Base-by-base conservation (phyloP, 2,113 vertebrate genomes). In the Heliornis fulica region DNA sequence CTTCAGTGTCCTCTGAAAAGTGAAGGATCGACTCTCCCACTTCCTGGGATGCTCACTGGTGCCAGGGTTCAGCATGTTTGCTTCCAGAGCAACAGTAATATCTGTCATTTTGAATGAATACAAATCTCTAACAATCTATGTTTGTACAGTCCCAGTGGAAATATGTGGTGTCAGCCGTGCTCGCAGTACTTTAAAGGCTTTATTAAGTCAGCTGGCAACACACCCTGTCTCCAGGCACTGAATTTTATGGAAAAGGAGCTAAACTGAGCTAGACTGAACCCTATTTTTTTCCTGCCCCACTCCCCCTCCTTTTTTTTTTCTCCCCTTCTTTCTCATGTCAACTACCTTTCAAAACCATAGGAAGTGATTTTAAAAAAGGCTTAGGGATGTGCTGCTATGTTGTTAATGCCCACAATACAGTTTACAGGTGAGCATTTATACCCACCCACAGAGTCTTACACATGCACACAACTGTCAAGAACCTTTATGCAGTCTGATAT, bases 21-120 rank as follows among this genome's bases (percentile, higher is more conserved):
- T 48, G 69, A 74, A 85, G 60, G 43, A 63, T 84, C 12, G 36
- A 78, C 17, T 87, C 65, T 72, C 26, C 66, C 50, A 36, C 10
- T 89, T 95, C 41, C 92, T 64, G 79, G 40, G 93, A 63, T 83
- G 63, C 56, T 78, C 21, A 60, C 48, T 60, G 15, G 68, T 84
- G 82, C 71, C 87, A 76, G 89, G 78, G 75, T 77, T 96, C 87
- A 95, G 79, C 59, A 19, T 85, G 54, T 83, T 83, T 82, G 76
- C 77, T 94, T 93, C 54, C 76, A 66, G 46, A 85, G 87, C 59
- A 77, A 70, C 83, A 92, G 87, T 83, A 89, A 93, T 95, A 95
- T 90, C 80, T 97, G 90, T 94, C 79, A 95, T 97, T 97, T 95
- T 92, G 91, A 94, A 95, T 97, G 84, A 97, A 94, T 74, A 97